Evolutionary conservation across 1,140 invertebrate species (phyloP).

Genomic region (Musca domestica): DNA sequence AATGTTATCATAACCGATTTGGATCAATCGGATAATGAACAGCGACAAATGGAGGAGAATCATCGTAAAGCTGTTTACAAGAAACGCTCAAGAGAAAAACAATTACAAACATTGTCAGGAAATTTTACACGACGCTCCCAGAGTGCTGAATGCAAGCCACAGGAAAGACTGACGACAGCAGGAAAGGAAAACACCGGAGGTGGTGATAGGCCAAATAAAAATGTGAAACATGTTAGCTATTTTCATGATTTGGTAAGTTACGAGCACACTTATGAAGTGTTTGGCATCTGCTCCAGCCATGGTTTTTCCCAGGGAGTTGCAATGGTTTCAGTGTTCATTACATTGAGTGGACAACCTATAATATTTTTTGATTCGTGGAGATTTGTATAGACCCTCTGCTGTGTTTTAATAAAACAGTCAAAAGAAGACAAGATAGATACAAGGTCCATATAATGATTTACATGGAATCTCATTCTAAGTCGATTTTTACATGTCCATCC

Average conservation of each 20-base stretch:
- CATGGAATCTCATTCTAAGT: too few species aligned
- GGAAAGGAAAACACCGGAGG: slow-evolving; percentile 15
- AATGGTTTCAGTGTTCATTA: too few species aligned
- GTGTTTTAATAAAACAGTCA: too few species aligned
- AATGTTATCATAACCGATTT: slow-evolving; percentile 43
- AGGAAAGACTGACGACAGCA: slow-evolving; percentile 24
- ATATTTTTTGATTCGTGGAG: too few species aligned
- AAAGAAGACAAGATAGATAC: too few species aligned
- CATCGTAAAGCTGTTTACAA: slow-evolving; percentile 22
- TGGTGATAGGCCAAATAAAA: background rate
- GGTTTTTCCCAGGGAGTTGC: too few species aligned
- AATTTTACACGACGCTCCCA: slow-evolving; percentile 44
- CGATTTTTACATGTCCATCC: too few species aligned
- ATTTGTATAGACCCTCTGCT: too few species aligned
- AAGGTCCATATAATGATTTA: too few species aligned
- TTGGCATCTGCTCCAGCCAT: too few species aligned
- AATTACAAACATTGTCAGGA: slow-evolving; percentile 44
- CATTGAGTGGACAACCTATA: too few species aligned
- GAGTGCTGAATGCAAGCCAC: slow-evolving; percentile 37
- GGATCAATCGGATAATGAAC: slow-evolving; percentile 37
- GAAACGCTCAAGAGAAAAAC: slow-evolving; percentile 33
- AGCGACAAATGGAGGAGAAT: slow-evolving; percentile 7
- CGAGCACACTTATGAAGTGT: too few species aligned
- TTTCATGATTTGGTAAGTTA: slow-evolving; percentile 40
- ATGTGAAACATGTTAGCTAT: slow-evolving; percentile 28